Evolutionary conservation across 2,113 vertebrate genomes (phyloP).

Genomic region (Oplegnathus fasciatus): DNA sequence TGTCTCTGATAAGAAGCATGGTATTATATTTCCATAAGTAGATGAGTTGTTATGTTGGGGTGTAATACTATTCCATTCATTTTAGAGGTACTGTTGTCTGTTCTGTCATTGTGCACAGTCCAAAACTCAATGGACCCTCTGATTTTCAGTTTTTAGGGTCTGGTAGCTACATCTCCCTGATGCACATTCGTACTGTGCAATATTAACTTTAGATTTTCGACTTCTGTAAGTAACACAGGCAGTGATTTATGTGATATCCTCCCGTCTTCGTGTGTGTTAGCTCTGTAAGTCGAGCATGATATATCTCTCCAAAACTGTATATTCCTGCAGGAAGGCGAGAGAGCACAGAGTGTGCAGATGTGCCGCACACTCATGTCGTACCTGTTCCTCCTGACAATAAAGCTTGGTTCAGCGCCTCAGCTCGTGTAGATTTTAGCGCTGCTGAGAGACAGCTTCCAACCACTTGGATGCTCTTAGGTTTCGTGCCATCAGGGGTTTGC

Average conservation of each 20-base stretch:
- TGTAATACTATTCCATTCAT: constrained; percentile 63
- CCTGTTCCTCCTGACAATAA: constrained; percentile 50
- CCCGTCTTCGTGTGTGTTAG: constrained; percentile 50
- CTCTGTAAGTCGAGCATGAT: constrained; percentile 61
- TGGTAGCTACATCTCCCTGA: constrained; percentile 24
- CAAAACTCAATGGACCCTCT: constrained; percentile 54
- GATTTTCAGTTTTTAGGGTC: constrained; percentile 50
- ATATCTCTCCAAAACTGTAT: constrained; percentile 39
- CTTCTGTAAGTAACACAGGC: constrained; percentile 20
- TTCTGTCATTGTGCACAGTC: constrained; percentile 16
- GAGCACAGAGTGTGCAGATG: constrained; percentile 12
- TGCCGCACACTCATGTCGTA: constrained; percentile 28
- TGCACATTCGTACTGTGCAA: constrained; percentile 18
- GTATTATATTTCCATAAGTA: constrained; percentile 66
- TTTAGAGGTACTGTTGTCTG: constrained; percentile 51
- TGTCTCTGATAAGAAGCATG: constrained; percentile 58
- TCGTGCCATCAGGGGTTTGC: constrained; percentile 62
- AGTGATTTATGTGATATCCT: constrained; percentile 51
- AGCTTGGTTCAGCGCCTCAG: constrained; percentile 43
- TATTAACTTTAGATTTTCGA: constrained; percentile 33
- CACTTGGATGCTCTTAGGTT: constrained; percentile 57
- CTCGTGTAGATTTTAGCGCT: constrained; percentile 36
- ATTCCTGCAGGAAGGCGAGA: constrained; percentile 33
- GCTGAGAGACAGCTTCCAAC: constrained; percentile 66
- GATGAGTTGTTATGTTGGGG: constrained; percentile 23